Evolutionary conservation across 2,797 vertebrate species (phyloP).

Genomic region (Pseudomugil gertrudae): DNA sequence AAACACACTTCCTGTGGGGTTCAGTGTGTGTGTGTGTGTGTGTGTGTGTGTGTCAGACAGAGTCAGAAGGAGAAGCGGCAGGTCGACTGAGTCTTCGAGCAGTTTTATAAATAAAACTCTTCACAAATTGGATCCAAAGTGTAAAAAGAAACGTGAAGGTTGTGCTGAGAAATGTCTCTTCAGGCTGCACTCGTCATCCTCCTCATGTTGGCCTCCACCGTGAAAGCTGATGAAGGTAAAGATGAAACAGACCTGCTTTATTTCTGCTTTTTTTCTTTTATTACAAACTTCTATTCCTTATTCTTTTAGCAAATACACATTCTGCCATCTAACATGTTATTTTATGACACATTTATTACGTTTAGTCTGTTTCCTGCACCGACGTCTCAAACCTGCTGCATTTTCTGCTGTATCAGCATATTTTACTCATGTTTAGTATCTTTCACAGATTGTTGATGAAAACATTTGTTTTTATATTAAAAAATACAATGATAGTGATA

Average conservation of each 20-base stretch:
- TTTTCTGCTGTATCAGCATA: no score
- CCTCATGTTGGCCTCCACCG: conserved; percentile 28
- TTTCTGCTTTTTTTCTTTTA: no score
- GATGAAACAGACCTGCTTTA: not conserved
- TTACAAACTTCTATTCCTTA: no score
- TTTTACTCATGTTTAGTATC: no score
- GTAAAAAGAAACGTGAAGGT: not conserved
- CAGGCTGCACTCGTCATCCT: conserved; percentile 12
- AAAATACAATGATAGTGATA: no score
- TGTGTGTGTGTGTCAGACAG: conserved; percentile 13
- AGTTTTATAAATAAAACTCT: not conserved
- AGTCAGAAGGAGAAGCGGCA: not conserved
- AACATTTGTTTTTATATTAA: no score
- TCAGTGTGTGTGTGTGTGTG: conserved; percentile 26
- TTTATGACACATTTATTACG: not conserved
- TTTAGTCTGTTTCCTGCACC: not conserved
- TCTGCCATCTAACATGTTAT: not conserved
- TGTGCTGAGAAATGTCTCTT: conserved; percentile 16
- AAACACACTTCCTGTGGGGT: conserved; percentile 58
- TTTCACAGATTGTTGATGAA: no score
- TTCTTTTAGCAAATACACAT: not conserved
- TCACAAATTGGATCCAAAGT: not conserved
- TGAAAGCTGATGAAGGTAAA: not conserved
- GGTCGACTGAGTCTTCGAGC: accelerated
- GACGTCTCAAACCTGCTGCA: not conserved